Evolutionary conservation across 92 coral and sea anemone genomes (phyloP).

Genomic region (Epizoanthus stellaris): DNA sequence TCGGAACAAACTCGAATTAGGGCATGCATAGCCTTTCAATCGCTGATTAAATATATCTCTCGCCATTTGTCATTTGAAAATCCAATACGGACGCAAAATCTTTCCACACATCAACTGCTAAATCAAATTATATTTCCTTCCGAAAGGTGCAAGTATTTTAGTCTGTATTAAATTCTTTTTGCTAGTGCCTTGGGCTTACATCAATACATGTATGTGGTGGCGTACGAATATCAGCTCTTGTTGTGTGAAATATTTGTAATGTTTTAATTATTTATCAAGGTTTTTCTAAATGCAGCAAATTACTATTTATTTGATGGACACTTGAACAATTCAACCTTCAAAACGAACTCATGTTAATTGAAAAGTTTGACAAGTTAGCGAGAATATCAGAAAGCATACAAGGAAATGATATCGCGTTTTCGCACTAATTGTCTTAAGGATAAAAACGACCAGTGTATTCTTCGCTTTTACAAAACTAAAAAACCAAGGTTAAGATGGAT

Average conservation of each 20-base stretch:
- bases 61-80: constrained; percentile 9
- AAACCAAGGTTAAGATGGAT: too few species aligned
- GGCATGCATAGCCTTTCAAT: not conserved
- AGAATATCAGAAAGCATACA: constrained; percentile 28
- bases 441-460: not conserved
- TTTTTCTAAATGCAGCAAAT: constrained; percentile 76
- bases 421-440: constrained; percentile 7
- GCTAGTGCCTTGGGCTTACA: too few species aligned
- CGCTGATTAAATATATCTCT: not conserved
- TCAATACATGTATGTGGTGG: too few species aligned
- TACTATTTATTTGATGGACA: constrained; percentile 71
- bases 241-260: constrained; percentile 17
- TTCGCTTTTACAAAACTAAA: too few species aligned
- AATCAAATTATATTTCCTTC: not conserved
- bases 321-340: constrained; percentile 55
- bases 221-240: not conserved
- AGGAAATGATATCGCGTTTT: constrained; percentile 25
- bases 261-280: constrained; percentile 64
- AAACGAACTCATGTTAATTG: constrained; percentile 45
- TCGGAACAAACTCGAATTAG: constrained; percentile 4
- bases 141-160: not conserved
- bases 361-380: constrained; percentile 32
- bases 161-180: not conserved
- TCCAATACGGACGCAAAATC: constrained; percentile 8
- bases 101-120: not conserved